Base-by-base conservation (phyloP, 1,140 invertebrate species). In the Scaptomyza pallida region DNA sequence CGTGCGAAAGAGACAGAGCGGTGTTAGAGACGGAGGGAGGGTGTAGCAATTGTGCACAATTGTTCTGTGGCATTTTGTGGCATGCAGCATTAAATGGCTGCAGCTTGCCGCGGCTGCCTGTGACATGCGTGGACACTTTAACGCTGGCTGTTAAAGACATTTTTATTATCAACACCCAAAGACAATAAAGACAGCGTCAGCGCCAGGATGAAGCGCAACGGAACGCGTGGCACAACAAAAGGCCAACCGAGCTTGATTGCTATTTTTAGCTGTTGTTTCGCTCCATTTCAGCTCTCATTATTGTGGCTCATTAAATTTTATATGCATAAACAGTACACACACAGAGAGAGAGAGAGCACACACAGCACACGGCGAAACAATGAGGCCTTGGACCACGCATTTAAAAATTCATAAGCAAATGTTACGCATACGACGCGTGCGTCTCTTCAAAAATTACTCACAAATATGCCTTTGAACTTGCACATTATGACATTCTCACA, bases 261-360 rank as follows among this genome's bases (percentile, higher is more conserved):
- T 77, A 86, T 86, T 78, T 85, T 81, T 76, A 76, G 73, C 62
- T 48, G 19, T n/a, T 15, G 37, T 15, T 26, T 44, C 51, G 62
- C 52, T 26, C 55, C 12, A 15, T 57, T 23, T 26, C 37, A 30
- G 78, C 52, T 52, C 67, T 85, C 81, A 78, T 86, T 85, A 85
- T 81, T 77, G 81, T 81, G 54, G 73, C 70, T 86, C 81, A 81
- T 85, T 85, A 81, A 77, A 86, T 88, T 85, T 75, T 75, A 85
- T 85, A 86, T 81, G 77, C 81, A 80, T 62, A 74, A 72, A 60
- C 78, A 43, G 37, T 10, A 60, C 9, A 48, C 41, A 78, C 30
- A 56, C 45, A 45, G 37, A 55, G 6, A 30, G 6, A 30, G n/a
- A n/a, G n/a, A n/a, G n/a, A n/a, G n/a, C 26, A 30, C 26, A 30